These are phyloP conservation scores for Falco berigora DNA, from an alignment of 2,797 vertebrate species.

Conservation along the genomic window DNA sequence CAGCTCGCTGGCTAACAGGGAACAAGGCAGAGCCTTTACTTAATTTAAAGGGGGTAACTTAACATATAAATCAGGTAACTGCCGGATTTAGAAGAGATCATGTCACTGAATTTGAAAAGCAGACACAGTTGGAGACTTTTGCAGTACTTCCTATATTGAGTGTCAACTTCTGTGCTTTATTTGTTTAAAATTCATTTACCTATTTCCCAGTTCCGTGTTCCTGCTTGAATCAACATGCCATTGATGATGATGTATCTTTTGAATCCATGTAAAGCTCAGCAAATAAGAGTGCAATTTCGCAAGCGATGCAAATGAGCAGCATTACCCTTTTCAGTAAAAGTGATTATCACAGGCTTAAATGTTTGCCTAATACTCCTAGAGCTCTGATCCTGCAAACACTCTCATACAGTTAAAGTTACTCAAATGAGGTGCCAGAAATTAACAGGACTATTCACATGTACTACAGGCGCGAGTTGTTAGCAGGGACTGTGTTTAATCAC, in stretches of 20 bases:
- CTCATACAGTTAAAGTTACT: not conserved
- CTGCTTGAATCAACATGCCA: not conserved
- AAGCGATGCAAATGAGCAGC: not conserved
- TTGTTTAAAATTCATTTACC: not conserved
- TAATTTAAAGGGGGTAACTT: not conserved
- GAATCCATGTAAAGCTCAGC: not conserved
- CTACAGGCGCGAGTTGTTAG: not conserved
- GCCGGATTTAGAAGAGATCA: not conserved
- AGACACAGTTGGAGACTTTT: not conserved
- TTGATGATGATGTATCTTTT: not conserved
- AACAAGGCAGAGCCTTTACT: not conserved
- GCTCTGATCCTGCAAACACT: not conserved
- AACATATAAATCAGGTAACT: not conserved
- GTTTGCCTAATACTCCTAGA: not conserved
- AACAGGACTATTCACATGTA: not conserved
- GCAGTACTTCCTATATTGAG: not conserved
- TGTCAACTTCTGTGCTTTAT: not conserved
- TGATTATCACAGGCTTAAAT: not conserved
- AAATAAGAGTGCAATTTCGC: not conserved
- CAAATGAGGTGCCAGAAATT: not conserved
- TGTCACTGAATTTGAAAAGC: not conserved
- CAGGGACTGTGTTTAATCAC: not conserved
- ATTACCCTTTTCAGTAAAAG: not conserved
- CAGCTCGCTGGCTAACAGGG: rapidly evolving
- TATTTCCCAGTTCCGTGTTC: not conserved